Percentiles rank a stretch among this genome's conserved stretches.
Conservation (phyloP, 2,888 invertebrate species). For the Atrina japonica region DNA sequence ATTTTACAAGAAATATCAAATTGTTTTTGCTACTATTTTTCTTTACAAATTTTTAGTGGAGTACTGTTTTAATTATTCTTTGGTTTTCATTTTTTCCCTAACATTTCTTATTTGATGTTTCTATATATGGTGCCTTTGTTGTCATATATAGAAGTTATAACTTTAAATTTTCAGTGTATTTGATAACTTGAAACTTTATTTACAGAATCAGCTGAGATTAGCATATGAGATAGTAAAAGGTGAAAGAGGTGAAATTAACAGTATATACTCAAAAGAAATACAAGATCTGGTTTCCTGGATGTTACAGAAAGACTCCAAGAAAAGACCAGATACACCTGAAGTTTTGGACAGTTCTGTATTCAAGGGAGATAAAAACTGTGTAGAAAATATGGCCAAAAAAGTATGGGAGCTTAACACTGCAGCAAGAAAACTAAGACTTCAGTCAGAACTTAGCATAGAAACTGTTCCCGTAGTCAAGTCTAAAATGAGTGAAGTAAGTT, state of each 20-base stretch:
- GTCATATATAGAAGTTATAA: too few relatives aligned
- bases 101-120: too few relatives aligned
- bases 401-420: slow-evolving; percentile 75
- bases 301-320: slow-evolving; percentile 75
- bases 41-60: too few relatives aligned
- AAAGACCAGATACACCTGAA: slow-evolving; percentile 73
- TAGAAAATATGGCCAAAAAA: slow-evolving; percentile 58
- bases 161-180: too few relatives aligned
- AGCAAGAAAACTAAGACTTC: slow-evolving; percentile 64
- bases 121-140: too few relatives aligned
- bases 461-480: slow-evolving; percentile 77
- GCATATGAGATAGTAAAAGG: slow-evolving; percentile 77
- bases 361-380: slow-evolving; percentile 23
- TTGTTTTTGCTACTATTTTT: too few relatives aligned
- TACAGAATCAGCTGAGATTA: slow-evolving; percentile 74
- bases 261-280: slow-evolving; percentile 69
- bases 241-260: slow-evolving; percentile 68
- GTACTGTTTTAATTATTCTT: too few relatives aligned
- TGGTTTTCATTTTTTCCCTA: too few relatives aligned
- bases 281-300: slow-evolving; percentile 68
- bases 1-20: too few relatives aligned
- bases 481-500: slow-evolving; percentile 76
- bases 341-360: slow-evolving; percentile 64
- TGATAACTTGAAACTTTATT: too few relatives aligned
- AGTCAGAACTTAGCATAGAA: slow-evolving; percentile 59